phyloP scores from a whole-genome alignment of 2,113 vertebrate species.

The Turdus rufiventris region DNA sequence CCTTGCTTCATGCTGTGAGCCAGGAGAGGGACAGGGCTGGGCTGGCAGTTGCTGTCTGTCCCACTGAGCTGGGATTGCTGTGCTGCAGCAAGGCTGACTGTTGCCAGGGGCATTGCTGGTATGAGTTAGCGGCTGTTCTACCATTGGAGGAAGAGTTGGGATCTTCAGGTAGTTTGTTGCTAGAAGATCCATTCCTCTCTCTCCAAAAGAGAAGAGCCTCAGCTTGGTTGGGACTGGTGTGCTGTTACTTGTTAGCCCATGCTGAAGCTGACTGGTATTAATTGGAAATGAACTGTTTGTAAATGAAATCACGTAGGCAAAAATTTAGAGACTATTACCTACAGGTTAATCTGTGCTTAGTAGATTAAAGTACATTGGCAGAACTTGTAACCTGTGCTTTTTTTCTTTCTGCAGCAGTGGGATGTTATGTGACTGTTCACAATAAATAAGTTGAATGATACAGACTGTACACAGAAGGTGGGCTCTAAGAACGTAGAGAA shows the following conservation, averaged over 20 bases:
- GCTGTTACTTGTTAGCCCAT: neutral
- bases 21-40: neutral
- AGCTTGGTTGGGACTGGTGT: neutral
- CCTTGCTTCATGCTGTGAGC: neutral
- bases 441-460: neutral
- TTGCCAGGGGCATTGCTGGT: neutral
- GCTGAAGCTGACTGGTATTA: neutral
- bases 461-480: neutral
- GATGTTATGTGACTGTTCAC: neutral
- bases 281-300: neutral
- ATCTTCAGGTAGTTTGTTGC: neutral
- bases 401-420: neutral
- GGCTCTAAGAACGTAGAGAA: neutral
- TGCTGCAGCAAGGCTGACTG: fast-evolving
- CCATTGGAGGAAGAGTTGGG: fast-evolving
- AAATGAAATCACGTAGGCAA: neutral
- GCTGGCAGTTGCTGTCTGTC: neutral
- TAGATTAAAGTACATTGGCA: neutral
- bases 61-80: neutral
- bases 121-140: neutral
- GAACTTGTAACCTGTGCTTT: neutral
- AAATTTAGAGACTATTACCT: neutral
- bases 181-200: neutral
- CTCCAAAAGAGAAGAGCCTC: neutral
- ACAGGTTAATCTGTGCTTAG: neutral